Conservation (phyloP, 2,113 vertebrate genomes). For the Macrotis lagotis region DNA sequence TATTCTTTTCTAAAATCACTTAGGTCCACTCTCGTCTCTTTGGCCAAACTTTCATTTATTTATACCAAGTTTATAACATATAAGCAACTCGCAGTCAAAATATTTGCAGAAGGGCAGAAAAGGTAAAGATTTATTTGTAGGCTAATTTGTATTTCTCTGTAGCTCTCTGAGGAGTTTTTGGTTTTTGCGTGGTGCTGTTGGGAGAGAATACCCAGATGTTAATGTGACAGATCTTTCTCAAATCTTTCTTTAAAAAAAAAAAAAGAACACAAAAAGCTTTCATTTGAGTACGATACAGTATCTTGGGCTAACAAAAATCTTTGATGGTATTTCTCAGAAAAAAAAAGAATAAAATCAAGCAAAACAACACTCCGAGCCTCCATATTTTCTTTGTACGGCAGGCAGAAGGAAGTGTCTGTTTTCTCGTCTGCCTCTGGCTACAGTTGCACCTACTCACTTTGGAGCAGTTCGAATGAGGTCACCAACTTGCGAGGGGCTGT, state of each 20-base stretch:
- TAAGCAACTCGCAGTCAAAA: not conserved
- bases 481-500: not conserved
- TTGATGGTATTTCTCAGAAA: constrained; percentile 5
- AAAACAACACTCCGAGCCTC: not conserved
- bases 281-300: not conserved
- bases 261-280: not conserved
- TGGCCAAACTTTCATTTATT: not conserved
- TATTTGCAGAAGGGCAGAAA: not conserved
- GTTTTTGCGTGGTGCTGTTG: not conserved
- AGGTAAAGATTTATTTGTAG: not conserved
- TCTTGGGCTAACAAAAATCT: not conserved
- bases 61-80: not conserved
- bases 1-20: not conserved
- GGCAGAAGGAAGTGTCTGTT: not conserved
- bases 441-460: constrained; percentile 32
- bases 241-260: not conserved
- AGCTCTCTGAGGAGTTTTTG: not conserved
- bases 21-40: constrained; percentile 5
- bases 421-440: constrained; percentile 23
- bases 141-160: not conserved
- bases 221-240: not conserved
- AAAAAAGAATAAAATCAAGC: not conserved
- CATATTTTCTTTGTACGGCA: constrained; percentile 37
- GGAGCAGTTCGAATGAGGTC: constrained; percentile 34
- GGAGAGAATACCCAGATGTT: not conserved